Percentiles rank a stretch among this genome's conserved stretches.
Evolutionary conservation across 2,797 vertebrate species (phyloP).

Genomic region (Alca torda): DNA sequence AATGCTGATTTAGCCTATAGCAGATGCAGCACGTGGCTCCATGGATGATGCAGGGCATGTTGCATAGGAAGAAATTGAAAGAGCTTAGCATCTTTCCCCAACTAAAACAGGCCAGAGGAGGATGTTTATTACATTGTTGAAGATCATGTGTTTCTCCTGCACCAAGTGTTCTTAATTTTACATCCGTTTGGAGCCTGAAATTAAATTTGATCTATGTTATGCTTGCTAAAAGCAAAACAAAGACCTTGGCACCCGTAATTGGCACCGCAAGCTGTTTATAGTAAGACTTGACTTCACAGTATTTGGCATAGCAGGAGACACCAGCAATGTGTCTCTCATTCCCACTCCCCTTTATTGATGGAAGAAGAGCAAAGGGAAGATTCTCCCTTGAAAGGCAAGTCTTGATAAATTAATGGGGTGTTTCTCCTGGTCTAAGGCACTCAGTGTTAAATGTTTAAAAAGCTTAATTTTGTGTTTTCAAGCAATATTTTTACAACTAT

Average conservation of each 20-base stretch:
- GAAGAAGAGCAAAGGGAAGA: neutral
- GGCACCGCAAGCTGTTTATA: neutral
- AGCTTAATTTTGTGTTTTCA: neutral
- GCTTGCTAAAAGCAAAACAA: slow-evolving; percentile 32
- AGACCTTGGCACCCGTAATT: neutral
- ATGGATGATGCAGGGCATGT: neutral
- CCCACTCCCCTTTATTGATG: neutral
- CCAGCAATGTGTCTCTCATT: neutral
- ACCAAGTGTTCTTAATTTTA: slow-evolving; percentile 36
- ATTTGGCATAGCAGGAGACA: neutral
- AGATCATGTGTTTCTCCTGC: neutral
- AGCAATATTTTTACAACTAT: neutral
- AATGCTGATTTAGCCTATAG: neutral
- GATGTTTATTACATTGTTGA: neutral
- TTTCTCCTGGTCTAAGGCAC: neutral
- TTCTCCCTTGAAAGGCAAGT: neutral
- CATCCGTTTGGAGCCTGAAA: slow-evolving; percentile 5
- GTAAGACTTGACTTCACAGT: neutral
- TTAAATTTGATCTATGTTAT: slow-evolving; percentile 23
- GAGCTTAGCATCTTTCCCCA: neutral
- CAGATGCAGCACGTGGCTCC: neutral
- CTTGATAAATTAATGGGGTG: neutral
- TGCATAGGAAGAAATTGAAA: neutral
- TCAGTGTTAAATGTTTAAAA: neutral
- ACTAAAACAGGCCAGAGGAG: neutral